Evolutionary conservation across 2,888 invertebrate species (phyloP), one percentile per base, ranked within the genome.

Genomic region (Stegophylla sp.): DNA sequence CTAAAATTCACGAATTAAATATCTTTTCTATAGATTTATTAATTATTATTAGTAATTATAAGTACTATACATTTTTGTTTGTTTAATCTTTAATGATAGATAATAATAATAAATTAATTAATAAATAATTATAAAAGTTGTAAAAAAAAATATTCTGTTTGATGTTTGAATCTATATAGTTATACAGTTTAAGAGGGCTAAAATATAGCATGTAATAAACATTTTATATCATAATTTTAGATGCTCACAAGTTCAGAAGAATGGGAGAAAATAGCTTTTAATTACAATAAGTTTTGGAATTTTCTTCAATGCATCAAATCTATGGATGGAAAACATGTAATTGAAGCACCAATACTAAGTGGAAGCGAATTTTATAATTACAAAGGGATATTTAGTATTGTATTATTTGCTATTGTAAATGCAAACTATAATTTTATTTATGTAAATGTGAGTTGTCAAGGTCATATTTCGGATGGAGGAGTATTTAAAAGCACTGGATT

Each of bases 381-480:
- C 17, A 77, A 77, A 56, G 28, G 53, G n/a, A 34, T 59, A 26
- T 77, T 34, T 56, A 77, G 71, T 48, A 71, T 59, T 41, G 71
- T 79, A 28, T 71, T 79, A 69, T 43, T 71, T 20, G 71, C 79
- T 51, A 41, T 79, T 28, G 61, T 79, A 61, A 71, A 79, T 71
- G 71, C 53, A 9, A 45, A 45, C 45, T 45, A 82, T 74, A 82
- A 69, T 67, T 83, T 83, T 73, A 82, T 83, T 48, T 82, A 77
- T 15, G 77, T 83, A 3, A 64, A 73, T 61, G 79, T 82, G 41
- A 82, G 83, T 63, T 81, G 75, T 48, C 79, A 82, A 69, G 83
- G 83, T 20, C 72, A 82, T 0, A 72, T 82, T 53, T 82, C 82
- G 15, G 83, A 83, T 73, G 82, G 82, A n/a, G 83, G 83, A n/a